phyloP scores from a whole-genome alignment of 1,140 invertebrate species.

The Drosophila nannoptera region DNA sequence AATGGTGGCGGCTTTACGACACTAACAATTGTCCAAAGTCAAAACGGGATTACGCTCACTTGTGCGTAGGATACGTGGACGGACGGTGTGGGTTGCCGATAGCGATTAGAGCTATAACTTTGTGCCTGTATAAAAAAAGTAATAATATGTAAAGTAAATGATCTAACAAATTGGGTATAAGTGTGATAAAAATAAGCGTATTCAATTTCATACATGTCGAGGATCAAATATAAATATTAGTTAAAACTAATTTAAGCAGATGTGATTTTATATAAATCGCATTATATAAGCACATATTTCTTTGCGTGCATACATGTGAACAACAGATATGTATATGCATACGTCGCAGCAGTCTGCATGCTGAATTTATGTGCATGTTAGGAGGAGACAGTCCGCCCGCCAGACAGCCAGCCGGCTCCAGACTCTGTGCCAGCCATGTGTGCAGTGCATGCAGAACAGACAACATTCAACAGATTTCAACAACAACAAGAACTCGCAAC shows the following conservation, averaged over 20 bases:
- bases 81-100: no score
- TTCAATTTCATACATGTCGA: no score
- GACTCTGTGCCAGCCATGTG: conserved; percentile 35
- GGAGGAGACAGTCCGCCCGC: conserved; percentile 3
- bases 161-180: background rate
- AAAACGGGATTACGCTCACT: no score
- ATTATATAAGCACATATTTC: background rate
- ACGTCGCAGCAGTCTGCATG: conserved; percentile 17
- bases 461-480: conserved; percentile 5
- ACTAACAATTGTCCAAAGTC: conserved; percentile 1
- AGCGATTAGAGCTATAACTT: no score
- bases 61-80: no score
- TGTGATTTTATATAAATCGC: background rate
- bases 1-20: conserved; percentile 63
- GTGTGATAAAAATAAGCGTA: background rate
- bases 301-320: background rate
- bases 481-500: background rate
- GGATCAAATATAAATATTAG: no score
- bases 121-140: no score
- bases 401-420: conserved; percentile 10
- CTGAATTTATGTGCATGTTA: conserved; percentile 61
- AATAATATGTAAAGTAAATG: background rate
- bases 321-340: conserved; percentile 2
- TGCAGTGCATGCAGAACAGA: conserved; percentile 53
- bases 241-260: background rate